Percentiles rank a stretch among this genome's conserved stretches.
phyloP scores from a whole-genome alignment of 92 coral and sea anemone genomes.

The Galaxea fascicularis region DNA sequence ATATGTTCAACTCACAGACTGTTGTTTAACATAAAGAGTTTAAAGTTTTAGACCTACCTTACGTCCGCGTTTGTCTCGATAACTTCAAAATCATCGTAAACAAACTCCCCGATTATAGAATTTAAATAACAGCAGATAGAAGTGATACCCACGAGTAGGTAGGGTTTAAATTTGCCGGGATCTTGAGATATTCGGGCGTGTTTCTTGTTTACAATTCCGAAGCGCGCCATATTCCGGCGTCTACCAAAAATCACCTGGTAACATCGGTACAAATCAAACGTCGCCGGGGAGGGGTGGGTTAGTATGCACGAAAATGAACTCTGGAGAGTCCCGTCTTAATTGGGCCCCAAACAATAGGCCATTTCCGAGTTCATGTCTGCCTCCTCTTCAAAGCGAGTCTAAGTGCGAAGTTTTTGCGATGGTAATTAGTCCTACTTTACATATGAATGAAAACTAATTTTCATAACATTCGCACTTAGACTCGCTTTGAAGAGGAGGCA shows the following conservation, averaged over 20 bases:
- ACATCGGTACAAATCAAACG: conserved; percentile 6
- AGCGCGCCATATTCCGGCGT: conserved; percentile 36
- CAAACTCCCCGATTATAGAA: conserved; percentile 78
- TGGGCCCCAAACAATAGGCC: no score
- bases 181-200: background rate
- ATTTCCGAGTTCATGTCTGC: no score
- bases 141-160: conserved; percentile 44
- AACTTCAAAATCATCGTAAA: conserved; percentile 86
- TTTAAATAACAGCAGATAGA: conserved; percentile 72
- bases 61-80: conserved; percentile 79
- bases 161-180: background rate
- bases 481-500: no score
- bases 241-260: conserved; percentile 23
- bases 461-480: no score
- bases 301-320: background rate
- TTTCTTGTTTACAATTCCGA: conserved; percentile 14
- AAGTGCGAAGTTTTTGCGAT: no score
- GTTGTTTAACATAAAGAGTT: background rate
- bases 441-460: no score
- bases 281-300: conserved; percentile 16
- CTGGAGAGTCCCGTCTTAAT: background rate
- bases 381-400: no score
- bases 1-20: background rate
- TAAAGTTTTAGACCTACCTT: conserved; percentile 55
- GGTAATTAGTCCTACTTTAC: no score